Conservation (phyloP, 2,888 invertebrate genomes). For the Sepiola atlantica region DNA sequence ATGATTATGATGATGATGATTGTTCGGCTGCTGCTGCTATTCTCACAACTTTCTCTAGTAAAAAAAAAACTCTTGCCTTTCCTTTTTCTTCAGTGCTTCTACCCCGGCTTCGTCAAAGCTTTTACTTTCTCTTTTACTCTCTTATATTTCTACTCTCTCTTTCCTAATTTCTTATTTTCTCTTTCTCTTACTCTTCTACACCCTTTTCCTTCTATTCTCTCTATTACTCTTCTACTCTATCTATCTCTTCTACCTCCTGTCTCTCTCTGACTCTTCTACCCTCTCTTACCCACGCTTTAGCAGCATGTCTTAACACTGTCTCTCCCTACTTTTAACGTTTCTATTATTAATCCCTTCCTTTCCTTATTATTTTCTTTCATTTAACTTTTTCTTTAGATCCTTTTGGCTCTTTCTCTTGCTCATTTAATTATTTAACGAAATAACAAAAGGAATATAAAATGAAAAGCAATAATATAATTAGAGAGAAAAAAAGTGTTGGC, state of each 20-base stretch:
- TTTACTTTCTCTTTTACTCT: not conserved
- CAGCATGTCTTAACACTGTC: not conserved
- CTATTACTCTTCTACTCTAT: not conserved
- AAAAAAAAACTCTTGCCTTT: constrained; percentile 22
- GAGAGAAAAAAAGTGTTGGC: not conserved
- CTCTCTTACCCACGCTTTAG: constrained; percentile 24
- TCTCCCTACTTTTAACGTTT: not conserved
- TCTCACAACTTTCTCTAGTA: not conserved
- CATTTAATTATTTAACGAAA: not conserved
- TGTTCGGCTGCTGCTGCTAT: not conserved
- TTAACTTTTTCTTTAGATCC: not conserved
- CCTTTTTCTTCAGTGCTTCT: not conserved
- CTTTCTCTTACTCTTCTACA: constrained; percentile 24
- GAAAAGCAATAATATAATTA: not conserved
- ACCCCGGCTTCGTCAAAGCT: not conserved
- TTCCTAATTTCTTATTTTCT: not conserved
- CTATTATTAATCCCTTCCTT: not conserved
- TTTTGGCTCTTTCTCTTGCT: not conserved
- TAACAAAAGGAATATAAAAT: not conserved
- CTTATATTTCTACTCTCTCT: not conserved
- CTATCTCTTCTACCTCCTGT: constrained; percentile 37
- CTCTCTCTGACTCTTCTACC: constrained; percentile 46
- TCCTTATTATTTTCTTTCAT: not conserved
- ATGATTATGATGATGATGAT: not conserved
- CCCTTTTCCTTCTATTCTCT: not conserved